Base-by-base conservation (phyloP, 2,113 vertebrate species). In the Saimiri boliviensis region DNA sequence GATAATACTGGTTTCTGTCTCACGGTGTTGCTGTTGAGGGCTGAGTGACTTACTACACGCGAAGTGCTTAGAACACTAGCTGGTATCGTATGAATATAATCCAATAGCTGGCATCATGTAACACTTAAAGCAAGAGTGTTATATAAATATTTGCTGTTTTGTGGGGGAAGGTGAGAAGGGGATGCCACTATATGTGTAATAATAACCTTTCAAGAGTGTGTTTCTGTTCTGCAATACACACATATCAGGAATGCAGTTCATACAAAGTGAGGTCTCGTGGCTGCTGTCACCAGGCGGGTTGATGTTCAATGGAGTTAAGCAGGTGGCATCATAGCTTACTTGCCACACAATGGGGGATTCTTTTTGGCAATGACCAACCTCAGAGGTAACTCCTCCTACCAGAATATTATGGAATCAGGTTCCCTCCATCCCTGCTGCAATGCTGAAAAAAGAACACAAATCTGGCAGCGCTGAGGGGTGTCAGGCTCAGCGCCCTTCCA, bases 371-470 rank as follows among this genome's bases (percentile, higher is more conserved):
- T 40, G 49, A 93, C 71, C 68, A 32, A 68, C 68, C 32, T 12
- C 45, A 45, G 71, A 91, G 68, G 89, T 81, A 74, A 93, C 77
- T 94, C 77, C 74, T 94, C 54, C 40, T 25, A 52, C 12, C 0
- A 5, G 89, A 94, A 93, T 70, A 14, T 40, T n/a, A 25, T 27
- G 73, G 93, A 83, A 76, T 97, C 89, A 81, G 74, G 25, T 84
- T 89, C 79, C 58, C 56, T 42, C 35, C 6, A 19, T 37, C 56
- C 63, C 56, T 52, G 25, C n/a, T 32, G n/a, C 27, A 3, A 42
- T 25, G 40, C 32, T n/a, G n/a, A n/a, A n/a, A n/a, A 8, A 20
- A 49, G 35, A 70, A 47, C 74, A 54, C 91, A 83, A 63, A 92
- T 32, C 45, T 94, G 86, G 86, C 40, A 87, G 49, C 30, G 4